Conservation (phyloP, 2,888 invertebrate genomes). For the Microlaimidae sp. region DNA sequence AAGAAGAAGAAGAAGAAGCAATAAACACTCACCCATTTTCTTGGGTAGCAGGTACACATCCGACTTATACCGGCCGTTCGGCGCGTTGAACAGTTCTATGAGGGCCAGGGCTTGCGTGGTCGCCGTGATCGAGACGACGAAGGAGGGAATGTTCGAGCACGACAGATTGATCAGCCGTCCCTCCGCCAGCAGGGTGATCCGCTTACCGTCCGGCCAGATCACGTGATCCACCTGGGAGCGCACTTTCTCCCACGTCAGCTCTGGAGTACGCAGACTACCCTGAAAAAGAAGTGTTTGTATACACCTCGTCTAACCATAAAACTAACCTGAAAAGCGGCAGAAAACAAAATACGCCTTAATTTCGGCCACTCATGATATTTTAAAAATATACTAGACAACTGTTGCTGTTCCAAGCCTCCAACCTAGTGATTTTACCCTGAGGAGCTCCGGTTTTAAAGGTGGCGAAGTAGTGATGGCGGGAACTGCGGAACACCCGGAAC, state of each 20-base stretch:
- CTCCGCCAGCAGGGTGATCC: slow-evolving; percentile 78
- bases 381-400: too few species aligned
- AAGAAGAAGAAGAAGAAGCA: too few species aligned
- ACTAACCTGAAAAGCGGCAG: too few species aligned
- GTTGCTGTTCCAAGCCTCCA: too few species aligned
- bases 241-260: slow-evolving; percentile 89
- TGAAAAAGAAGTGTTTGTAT: too few species aligned
- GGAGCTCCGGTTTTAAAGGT: too few species aligned
- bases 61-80: slow-evolving; percentile 79
- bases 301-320: too few species aligned
- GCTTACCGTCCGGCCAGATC: slow-evolving; percentile 90
- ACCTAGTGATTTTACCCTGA: too few species aligned
- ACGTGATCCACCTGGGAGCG: slow-evolving; percentile 94
- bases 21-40: slow-evolving; percentile 96
- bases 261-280: slow-evolving; percentile 77
- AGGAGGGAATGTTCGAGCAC: slow-evolving; percentile 89
- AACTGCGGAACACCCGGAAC: too few species aligned
- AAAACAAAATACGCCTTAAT: too few species aligned
- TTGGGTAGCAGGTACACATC: slow-evolving; percentile 93
- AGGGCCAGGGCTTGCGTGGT: slow-evolving; percentile 77
- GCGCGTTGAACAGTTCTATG: slow-evolving; percentile 91
- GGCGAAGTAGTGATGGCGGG: too few species aligned
- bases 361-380: too few species aligned
- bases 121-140: slow-evolving; percentile 91
- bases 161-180: slow-evolving; percentile 83